phyloP scores from a whole-genome alignment of 2,113 vertebrate genomes.

The Hyperoodon ampullatus region DNA sequence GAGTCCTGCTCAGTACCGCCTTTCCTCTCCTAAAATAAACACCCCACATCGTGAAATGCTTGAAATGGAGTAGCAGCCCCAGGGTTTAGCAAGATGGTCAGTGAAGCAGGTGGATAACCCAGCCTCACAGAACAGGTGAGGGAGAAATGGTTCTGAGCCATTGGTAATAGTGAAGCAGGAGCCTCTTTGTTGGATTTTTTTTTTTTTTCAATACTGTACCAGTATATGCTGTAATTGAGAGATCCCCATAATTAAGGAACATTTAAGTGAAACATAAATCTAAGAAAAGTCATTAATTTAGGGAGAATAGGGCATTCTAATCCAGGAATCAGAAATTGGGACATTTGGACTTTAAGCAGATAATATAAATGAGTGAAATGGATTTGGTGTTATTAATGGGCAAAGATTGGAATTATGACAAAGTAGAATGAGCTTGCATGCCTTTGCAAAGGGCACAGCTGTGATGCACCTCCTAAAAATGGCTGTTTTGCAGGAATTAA shows the following conservation, averaged over 20 bases:
- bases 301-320: background rate
- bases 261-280: conserved; percentile 6
- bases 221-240: background rate
- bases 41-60: background rate
- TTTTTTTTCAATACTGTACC: background rate
- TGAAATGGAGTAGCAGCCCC: background rate
- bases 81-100: background rate
- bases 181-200: background rate
- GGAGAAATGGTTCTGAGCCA: background rate
- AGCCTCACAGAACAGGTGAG: background rate
- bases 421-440: background rate
- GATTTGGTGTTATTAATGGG: background rate
- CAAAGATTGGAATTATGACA: background rate
- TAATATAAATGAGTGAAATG: background rate
- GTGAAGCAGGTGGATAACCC: background rate
- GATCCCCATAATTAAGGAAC: background rate
- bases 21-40: background rate
- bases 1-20: background rate
- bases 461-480: background rate
- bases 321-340: background rate
- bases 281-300: background rate
- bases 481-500: background rate
- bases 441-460: background rate
- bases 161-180: background rate
- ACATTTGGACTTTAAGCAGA: background rate